These are phyloP conservation scores for Catharus bicknelli DNA, from an alignment of 2,113 vertebrate genomes.

Conservation along the genomic window DNA sequence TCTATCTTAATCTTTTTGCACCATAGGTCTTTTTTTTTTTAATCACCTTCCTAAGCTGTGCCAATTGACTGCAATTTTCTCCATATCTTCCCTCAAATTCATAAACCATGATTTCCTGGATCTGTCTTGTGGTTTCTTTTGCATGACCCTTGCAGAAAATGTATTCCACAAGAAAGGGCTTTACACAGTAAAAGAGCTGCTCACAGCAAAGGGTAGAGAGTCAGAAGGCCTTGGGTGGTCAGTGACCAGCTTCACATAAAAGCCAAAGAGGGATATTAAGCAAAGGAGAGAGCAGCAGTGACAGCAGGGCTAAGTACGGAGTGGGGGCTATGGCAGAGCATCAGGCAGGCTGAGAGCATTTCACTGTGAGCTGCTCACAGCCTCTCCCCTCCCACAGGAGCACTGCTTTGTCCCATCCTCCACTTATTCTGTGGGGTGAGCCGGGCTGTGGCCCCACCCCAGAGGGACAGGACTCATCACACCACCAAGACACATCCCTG, in stretches of 20 bases:
- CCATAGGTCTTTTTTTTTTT: neutral
- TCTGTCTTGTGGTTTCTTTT: neutral
- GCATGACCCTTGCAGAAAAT: neutral
- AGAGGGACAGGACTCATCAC: neutral
- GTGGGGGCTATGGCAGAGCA: rapidly evolving
- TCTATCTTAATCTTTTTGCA: neutral
- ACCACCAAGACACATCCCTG: neutral
- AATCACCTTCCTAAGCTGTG: neutral
- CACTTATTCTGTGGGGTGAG: neutral
- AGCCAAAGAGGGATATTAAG: neutral
- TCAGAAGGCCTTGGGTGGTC: neutral
- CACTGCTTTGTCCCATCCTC: neutral
- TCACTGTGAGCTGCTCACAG: neutral
- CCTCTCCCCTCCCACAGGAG: neutral
- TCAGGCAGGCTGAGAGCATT: neutral
- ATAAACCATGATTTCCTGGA: neutral
- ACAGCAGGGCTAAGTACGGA: neutral
- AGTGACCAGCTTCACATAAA: neutral
- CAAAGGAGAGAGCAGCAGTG: neutral
- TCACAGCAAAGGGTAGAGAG: neutral
- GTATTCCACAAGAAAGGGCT: neutral
- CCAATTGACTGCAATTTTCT: neutral
- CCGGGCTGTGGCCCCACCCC: neutral
- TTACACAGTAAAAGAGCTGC: neutral
- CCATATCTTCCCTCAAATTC: neutral